A percentile compares a stretch with the other conserved stretches of the same genome.
Evolutionary conservation across 1,140 invertebrate species (phyloP).

Genomic region (Thrips palmi): DNA sequence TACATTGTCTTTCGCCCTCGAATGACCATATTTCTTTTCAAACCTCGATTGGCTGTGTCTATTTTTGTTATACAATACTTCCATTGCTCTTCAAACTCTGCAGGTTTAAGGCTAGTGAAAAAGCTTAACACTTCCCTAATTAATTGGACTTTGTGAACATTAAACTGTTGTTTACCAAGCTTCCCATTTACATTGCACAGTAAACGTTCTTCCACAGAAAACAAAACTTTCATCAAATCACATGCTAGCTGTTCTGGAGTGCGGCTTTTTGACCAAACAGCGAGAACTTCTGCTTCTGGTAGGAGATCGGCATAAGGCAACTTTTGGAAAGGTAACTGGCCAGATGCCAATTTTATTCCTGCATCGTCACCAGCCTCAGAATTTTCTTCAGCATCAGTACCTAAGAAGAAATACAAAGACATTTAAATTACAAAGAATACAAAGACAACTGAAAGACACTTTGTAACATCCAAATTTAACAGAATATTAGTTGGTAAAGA

Average conservation of each 20-base stretch:
- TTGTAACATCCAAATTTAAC: background rate
- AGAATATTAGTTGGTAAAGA: background rate
- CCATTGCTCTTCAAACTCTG: constrained; percentile 29
- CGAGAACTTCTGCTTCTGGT: constrained; percentile 25
- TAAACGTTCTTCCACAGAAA: constrained; percentile 28
- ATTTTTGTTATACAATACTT: constrained; percentile 32
- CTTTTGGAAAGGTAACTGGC: constrained; percentile 24
- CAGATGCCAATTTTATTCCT: background rate
- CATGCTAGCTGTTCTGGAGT: constrained; percentile 30
- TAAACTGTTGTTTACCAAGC: constrained; percentile 31
- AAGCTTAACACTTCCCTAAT: constrained; percentile 27
- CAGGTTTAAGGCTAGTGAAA: constrained; percentile 25
- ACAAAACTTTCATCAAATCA: constrained; percentile 30
- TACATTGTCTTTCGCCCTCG: too few species aligned
- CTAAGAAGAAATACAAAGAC: background rate
- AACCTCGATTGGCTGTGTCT: constrained; percentile 29
- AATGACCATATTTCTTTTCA: constrained; percentile 29
- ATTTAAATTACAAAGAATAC: background rate
- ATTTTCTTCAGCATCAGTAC: background rate
- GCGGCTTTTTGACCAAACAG: constrained; percentile 27
- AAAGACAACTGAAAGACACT: background rate
- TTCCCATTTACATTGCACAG: constrained; percentile 31
- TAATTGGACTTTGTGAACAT: constrained; percentile 28
- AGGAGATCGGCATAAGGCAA: constrained; percentile 28
- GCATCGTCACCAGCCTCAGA: background rate